These are phyloP conservation scores for Dipodomys ordii DNA, from an alignment of 2,113 vertebrate species.

Conservation along the genomic window DNA sequence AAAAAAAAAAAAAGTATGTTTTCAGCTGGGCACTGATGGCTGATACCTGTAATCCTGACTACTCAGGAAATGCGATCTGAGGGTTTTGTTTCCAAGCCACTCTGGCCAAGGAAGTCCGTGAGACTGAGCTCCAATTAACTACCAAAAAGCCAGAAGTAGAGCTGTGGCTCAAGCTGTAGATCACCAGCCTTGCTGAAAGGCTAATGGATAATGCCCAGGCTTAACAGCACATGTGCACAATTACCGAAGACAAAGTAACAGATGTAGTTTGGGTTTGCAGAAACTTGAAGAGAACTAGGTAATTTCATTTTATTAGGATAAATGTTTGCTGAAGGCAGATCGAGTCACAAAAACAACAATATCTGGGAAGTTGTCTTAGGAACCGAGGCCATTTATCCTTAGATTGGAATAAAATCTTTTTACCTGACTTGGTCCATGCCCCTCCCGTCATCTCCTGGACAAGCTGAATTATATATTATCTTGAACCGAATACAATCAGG, in stretches of 20 bases:
- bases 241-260: neutral
- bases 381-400: neutral
- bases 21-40: neutral
- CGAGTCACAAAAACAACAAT: neutral
- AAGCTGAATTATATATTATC: neutral
- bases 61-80: no score
- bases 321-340: neutral
- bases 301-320: neutral
- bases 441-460: neutral
- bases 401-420: conserved; percentile 29
- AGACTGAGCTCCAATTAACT: no score
- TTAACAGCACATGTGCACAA: neutral
- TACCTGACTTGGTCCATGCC: neutral
- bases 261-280: neutral
- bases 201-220: no score
- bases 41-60: no score
- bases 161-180: no score
- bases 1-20: neutral
- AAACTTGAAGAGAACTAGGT: neutral
- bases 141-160: no score
- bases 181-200: no score
- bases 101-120: no score
- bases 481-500: neutral
- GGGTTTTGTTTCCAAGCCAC: no score
- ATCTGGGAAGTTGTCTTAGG: conserved; percentile 1